Evolutionary conservation across 1,140 invertebrate species (phyloP), one percentile per base, ranked within the genome.

Genomic region (Diachasmimorpha longicaudata): DNA sequence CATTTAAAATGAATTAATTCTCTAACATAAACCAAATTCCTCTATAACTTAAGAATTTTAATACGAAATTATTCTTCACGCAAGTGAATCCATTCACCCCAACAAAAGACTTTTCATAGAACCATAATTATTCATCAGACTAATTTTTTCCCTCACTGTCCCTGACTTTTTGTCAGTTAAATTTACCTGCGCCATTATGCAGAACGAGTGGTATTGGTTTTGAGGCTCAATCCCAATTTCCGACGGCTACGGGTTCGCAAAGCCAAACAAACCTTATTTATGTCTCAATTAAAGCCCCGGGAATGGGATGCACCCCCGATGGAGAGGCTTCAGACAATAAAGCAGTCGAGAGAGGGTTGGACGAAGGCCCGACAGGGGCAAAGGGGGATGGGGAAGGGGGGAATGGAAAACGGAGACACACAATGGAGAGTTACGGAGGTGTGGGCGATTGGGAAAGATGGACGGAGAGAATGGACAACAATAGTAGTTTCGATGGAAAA

Each of bases 201-300:
- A 87, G 87, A 88, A 87, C 87, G 86, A 84, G 86, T 88, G 86
- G 85, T 86, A 88, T 87, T 83, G 86, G 87, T 82, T 83, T 37
- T 71, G 84, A 86, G 85, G 83, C 85, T 87, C 86, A 85, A 89
- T 88, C 86, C 85, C 85, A 88, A 87, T 88, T 87, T 81, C 87
- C 86, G 83, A 84, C 84, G 84, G 84, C 83, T 83, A 78, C 14
- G 66, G 81, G 77, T 77, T 78, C 82, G 86, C 85, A 85, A 88
- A 89, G 87, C 87, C 87, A 89, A 89, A 89, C 87, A 89, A 88
- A 89, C 87, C 88, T 89, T 89, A 89, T 89, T 89, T 89, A 89
- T 89, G 88, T 89, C 88, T 89, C 88, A 89, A 89, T 89, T 89
- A 89, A 89, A 88, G 85, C 84, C 39, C 73, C 75, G 85, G 87